Evolutionary conservation across 2,888 invertebrate genomes (phyloP).

Genomic region (Charanyca ferruginea): DNA sequence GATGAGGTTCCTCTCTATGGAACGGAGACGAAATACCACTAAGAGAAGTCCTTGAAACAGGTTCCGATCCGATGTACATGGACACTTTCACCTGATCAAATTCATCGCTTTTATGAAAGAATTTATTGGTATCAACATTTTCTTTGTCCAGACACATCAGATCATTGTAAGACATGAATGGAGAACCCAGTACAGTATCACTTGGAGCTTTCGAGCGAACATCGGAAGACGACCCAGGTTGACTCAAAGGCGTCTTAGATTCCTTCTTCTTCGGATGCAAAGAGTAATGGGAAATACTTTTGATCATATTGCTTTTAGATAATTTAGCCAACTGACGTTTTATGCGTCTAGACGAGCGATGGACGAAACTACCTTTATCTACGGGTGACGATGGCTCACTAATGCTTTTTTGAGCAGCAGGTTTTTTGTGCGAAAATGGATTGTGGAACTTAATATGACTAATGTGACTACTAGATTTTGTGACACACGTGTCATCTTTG

Average conservation of each 20-base stretch:
- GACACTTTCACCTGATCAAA: conserved; percentile 77
- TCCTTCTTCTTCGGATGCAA: conserved; percentile 84
- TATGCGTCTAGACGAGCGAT: conserved; percentile 86
- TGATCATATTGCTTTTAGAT: conserved; percentile 87
- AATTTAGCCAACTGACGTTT: conserved; percentile 83
- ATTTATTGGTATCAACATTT: conserved; percentile 72
- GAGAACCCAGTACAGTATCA: conserved; percentile 89
- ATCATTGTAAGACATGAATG: conserved; percentile 88
- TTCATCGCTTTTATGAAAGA: conserved; percentile 82
- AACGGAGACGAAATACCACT: conserved; percentile 78
- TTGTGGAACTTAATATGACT: conserved; percentile 85
- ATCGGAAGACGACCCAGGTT: conserved; percentile 83
- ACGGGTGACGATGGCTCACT: conserved; percentile 87
- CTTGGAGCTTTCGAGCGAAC: conserved; percentile 84
- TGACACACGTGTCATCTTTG: conserved; percentile 77
- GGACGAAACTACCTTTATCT: conserved; percentile 84
- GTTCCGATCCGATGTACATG: conserved; percentile 89
- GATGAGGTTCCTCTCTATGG: conserved; percentile 72
- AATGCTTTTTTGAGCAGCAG: conserved; percentile 81
- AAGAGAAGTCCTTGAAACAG: conserved; percentile 82
- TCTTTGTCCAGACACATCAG: conserved; percentile 83
- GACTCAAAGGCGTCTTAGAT: conserved; percentile 78
- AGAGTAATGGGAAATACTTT: conserved; percentile 87
- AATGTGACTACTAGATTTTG: conserved; percentile 74
- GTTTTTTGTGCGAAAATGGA: conserved; percentile 84